phyloP scores from a whole-genome alignment of 2,888 invertebrate genomes.

The Patella caerulea region DNA sequence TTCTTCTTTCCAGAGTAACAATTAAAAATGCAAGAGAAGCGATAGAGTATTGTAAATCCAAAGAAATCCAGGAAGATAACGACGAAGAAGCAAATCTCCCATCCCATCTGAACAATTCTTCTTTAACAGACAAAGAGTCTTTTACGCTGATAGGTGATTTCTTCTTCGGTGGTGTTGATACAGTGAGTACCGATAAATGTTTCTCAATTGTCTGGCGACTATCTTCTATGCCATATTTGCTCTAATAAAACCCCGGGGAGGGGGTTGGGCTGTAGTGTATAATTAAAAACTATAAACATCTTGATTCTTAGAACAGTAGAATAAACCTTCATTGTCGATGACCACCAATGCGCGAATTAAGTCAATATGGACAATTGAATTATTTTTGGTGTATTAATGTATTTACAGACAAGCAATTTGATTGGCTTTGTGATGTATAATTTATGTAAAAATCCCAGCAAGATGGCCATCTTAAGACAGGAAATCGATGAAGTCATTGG shows the following conservation, averaged over 20 bases:
- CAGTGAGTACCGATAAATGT: conserved; percentile 38
- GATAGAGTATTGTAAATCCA: neutral
- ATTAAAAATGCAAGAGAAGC: conserved; percentile 33
- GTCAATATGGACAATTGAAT: too few species aligned
- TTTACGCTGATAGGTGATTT: conserved; percentile 43
- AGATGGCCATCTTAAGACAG: conserved; percentile 44
- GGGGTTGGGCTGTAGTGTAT: too few species aligned
- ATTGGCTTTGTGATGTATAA: conserved; percentile 54
- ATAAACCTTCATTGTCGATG: too few species aligned
- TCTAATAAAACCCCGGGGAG: too few species aligned
- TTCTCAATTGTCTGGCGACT: neutral
- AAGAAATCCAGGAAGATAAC: conserved; percentile 21
- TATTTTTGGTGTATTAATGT: neutral
- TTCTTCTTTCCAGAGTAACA: conserved; percentile 37
- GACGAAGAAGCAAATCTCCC: conserved; percentile 43
- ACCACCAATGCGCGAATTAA: too few species aligned
- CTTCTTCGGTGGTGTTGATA: conserved; percentile 52
- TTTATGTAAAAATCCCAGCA: conserved; percentile 45
- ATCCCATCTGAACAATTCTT: conserved; percentile 38
- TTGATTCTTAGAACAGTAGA: too few species aligned
- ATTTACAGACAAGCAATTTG: conserved; percentile 53
- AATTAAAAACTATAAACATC: too few species aligned
- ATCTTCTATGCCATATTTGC: too few species aligned
- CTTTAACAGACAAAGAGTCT: conserved; percentile 38
- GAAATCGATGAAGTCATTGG: conserved; percentile 45